phyloP scores from a whole-genome alignment of 2,888 invertebrate genomes.

The Stenurella melanura region DNA sequence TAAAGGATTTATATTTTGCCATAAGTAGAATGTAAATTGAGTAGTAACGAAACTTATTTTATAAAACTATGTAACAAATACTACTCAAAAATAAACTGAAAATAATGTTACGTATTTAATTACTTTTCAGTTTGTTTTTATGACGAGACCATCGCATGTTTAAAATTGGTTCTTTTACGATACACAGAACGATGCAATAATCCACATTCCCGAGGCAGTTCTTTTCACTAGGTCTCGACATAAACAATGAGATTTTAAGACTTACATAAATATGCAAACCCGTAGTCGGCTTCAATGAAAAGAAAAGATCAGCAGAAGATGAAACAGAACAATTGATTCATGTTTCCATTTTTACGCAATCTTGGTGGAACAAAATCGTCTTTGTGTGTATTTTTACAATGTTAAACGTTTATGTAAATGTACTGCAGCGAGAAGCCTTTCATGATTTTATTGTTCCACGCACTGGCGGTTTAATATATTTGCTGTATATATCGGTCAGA shows the following conservation, averaged over 20 bases:
- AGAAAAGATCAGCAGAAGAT: slow-evolving; percentile 27
- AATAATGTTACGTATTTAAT: background rate
- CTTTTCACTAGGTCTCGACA: slow-evolving; percentile 36
- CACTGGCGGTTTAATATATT: background rate
- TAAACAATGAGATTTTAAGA: slow-evolving; percentile 39
- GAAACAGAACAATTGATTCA: slow-evolving; percentile 36
- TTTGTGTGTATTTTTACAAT: slow-evolving; percentile 20
- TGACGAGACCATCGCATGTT: background rate
- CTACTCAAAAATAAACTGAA: slow-evolving; percentile 2
- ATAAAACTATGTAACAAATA: background rate
- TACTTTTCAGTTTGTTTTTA: slow-evolving; percentile 18
- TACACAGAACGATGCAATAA: slow-evolving; percentile 12
- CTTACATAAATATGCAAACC: slow-evolving; percentile 43
- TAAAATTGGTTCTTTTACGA: slow-evolving; percentile 31
- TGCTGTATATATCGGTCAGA: background rate
- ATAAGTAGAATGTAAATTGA: too few species aligned
- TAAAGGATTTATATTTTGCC: too few species aligned
- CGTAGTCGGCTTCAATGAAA: slow-evolving; percentile 25
- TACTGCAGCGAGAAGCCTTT: background rate
- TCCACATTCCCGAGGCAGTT: slow-evolving; percentile 20
- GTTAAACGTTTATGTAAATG: slow-evolving; percentile 9
- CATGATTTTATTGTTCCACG: background rate
- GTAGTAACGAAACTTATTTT: background rate
- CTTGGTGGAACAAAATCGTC: slow-evolving; percentile 5
- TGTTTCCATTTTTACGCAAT: slow-evolving; percentile 29